Percentiles rank a stretch among this genome's conserved stretches.
Evolutionary conservation across 2,888 invertebrate genomes (phyloP).

Genomic region (Acanthosoma haemorrhoidale): DNA sequence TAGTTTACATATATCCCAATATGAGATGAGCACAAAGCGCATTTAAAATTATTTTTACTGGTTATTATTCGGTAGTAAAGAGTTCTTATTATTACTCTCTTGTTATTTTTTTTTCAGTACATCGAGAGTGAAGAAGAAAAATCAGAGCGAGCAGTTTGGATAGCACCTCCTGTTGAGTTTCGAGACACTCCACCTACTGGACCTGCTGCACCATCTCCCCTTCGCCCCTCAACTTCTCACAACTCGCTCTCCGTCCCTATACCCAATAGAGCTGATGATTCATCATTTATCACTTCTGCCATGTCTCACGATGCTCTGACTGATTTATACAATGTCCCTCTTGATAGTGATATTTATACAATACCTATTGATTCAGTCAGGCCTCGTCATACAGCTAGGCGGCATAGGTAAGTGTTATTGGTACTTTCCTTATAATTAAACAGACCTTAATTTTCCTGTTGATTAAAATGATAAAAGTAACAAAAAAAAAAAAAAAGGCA

Average conservation of each 20-base stretch:
- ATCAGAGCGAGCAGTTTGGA: conserved; percentile 40
- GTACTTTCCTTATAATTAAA: not conserved
- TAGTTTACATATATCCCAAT: no score
- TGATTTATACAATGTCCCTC: conserved; percentile 81
- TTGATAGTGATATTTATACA: conserved; percentile 82
- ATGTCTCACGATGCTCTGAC: conserved; percentile 80
- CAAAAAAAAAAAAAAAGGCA: no score
- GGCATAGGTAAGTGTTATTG: conserved; percentile 32
- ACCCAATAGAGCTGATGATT: conserved; percentile 68
- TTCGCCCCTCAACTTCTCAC: conserved; percentile 74
- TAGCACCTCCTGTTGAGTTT: conserved; percentile 65
- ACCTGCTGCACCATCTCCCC: conserved; percentile 47
- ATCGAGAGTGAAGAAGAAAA: conserved; percentile 73
- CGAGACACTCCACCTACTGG: conserved; percentile 56
- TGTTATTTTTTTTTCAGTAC: conserved; percentile 25
- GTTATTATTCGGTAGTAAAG: not conserved
- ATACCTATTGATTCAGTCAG: conserved; percentile 76
- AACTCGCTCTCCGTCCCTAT: conserved; percentile 68
- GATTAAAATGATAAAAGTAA: no score
- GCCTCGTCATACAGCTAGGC: conserved; percentile 48
- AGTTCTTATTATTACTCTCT: not conserved
- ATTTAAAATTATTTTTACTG: not conserved
- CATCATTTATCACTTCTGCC: conserved; percentile 80
- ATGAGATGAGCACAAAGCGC: no score
- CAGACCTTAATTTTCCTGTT: no score